These are phyloP conservation scores for Caenorhabditis angaria DNA, from an alignment of 2,888 invertebrate genomes.

Conservation along the genomic window DNA sequence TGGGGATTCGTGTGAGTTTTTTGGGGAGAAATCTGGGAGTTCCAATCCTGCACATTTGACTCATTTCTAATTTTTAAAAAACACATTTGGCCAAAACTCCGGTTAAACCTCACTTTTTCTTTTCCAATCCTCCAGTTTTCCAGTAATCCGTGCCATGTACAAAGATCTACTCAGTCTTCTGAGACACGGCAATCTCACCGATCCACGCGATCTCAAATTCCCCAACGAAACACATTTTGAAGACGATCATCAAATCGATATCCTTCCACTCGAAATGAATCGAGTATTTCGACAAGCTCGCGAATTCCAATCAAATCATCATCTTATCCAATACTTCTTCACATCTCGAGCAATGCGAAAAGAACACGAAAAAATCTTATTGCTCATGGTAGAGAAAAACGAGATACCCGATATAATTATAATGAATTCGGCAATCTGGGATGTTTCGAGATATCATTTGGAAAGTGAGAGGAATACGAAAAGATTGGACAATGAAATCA, in stretches of 20 bases:
- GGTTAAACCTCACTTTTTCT: too few relatives aligned
- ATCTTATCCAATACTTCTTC: constrained; percentile 50
- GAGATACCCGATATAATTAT: constrained; percentile 53
- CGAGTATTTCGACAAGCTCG: constrained; percentile 54
- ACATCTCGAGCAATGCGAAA: constrained; percentile 52
- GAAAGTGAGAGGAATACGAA: background rate
- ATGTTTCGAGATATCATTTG: constrained; percentile 45
- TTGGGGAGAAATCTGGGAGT: background rate
- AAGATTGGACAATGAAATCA: constrained; percentile 19
- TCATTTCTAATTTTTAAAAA: background rate
- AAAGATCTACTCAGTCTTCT: constrained; percentile 45
- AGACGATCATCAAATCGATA: constrained; percentile 48
- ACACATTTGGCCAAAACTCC: too few relatives aligned
- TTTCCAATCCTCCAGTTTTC: too few relatives aligned
- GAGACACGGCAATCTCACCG: constrained; percentile 22
- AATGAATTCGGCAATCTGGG: constrained; percentile 56
- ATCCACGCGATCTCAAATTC: constrained; percentile 2
- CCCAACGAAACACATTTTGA: constrained; percentile 26
- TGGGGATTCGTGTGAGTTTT: constrained; percentile 52
- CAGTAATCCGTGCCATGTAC: constrained; percentile 56
- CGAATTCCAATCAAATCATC: constrained; percentile 45
- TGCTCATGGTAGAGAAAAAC: constrained; percentile 25
- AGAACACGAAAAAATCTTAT: constrained; percentile 43
- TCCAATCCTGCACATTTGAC: too few relatives aligned
- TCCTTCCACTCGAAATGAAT: constrained; percentile 39